phyloP scores from a whole-genome alignment of 2,888 invertebrate genomes.

The Netelia inedita region DNA sequence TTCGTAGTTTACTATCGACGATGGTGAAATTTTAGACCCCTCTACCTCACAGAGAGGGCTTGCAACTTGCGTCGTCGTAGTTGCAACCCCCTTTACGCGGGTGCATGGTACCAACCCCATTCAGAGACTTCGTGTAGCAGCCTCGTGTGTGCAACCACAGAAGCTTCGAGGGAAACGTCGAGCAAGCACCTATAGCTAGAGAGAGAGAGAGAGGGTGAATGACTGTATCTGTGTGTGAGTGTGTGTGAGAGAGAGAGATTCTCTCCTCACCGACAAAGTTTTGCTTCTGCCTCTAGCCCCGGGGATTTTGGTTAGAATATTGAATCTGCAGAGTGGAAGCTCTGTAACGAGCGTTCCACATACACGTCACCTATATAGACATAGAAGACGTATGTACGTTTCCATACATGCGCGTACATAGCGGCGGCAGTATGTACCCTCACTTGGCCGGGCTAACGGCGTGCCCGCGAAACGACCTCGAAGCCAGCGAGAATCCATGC shows the following conservation, averaged over 20 bases:
- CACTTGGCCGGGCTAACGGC: constrained; percentile 65
- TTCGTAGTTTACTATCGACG: constrained; percentile 66
- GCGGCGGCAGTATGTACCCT: constrained; percentile 42
- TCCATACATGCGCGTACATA: constrained; percentile 57
- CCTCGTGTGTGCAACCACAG: constrained; percentile 62
- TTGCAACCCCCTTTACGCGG: constrained; percentile 45
- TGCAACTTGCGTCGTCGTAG: constrained; percentile 61
- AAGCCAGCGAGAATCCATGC: constrained; percentile 66
- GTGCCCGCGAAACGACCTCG: constrained; percentile 65
- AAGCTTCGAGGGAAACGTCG: constrained; percentile 65
- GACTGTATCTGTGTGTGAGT: constrained; percentile 6
- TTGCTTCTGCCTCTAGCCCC: constrained; percentile 82
- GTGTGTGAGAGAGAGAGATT: constrained; percentile 29
- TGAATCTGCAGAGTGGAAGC: constrained; percentile 84
- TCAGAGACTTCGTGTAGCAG: constrained; percentile 29
- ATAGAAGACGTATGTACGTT: constrained; percentile 13
- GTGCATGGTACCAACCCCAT: constrained; percentile 40
- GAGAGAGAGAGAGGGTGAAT: constrained; percentile 24
- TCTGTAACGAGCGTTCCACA: constrained; percentile 82
- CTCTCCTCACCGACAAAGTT: constrained; percentile 81
- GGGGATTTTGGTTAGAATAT: constrained; percentile 85
- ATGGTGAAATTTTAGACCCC: constrained; percentile 65
- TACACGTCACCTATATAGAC: constrained; percentile 66
- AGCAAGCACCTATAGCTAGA: constrained; percentile 58
- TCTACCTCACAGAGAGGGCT: constrained; percentile 17